These are phyloP conservation scores for Cyrtorhinus lividipennis DNA, from an alignment of 1,140 invertebrate genomes.

Conservation along the genomic window DNA sequence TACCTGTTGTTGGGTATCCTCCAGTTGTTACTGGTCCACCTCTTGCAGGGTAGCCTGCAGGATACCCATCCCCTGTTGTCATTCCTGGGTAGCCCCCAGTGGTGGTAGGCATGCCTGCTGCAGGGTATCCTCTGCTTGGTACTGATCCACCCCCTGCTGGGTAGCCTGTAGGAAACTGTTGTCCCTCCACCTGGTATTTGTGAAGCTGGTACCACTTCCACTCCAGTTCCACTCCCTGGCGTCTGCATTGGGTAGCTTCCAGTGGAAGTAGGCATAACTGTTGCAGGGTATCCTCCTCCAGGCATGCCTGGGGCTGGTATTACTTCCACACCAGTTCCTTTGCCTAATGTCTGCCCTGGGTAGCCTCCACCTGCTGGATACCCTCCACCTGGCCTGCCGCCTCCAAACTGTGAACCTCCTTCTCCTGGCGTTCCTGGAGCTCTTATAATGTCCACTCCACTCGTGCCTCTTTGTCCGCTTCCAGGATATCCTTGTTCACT, in stretches of 20 bases:
- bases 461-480: constrained; percentile 12
- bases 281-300: too few species aligned
- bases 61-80: constrained; percentile 10
- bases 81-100: constrained; percentile 11
- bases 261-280: too few species aligned
- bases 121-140: constrained; percentile 16
- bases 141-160: constrained; percentile 15
- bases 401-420: constrained; percentile 6
- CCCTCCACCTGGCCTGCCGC: constrained; percentile 14
- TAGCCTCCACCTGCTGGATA: constrained; percentile 13
- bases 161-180: neutral
- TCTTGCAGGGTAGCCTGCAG: too few species aligned
- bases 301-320: too few species aligned
- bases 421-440: constrained; percentile 11
- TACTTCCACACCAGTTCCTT: too few species aligned
- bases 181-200: constrained; percentile 1
- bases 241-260: too few species aligned
- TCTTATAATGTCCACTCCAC: constrained; percentile 16
- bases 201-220: too few species aligned
- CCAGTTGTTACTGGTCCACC: constrained; percentile 14
- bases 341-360: constrained; percentile 16
- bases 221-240: too few species aligned
- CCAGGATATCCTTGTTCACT: constrained; percentile 22
- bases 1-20: neutral
- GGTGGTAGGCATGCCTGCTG: neutral